A percentile compares a stretch with the other conserved stretches of the same genome.
phyloP scores from a whole-genome alignment of 2,113 vertebrate species.

The Trachemys scripta region DNA sequence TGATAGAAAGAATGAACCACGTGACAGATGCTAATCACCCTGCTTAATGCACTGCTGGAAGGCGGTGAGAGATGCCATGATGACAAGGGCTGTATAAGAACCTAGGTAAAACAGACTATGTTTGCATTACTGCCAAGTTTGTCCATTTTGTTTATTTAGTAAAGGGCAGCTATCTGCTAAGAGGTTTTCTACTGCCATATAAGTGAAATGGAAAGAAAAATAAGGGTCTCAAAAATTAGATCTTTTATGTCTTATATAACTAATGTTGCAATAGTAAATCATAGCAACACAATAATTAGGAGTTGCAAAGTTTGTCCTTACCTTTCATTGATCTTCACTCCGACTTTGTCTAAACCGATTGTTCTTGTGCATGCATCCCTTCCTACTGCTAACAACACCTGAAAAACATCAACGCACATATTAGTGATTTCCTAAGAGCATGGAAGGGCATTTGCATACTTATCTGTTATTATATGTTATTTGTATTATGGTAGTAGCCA shows the following conservation, averaged over 20 bases:
- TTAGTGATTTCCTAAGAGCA: neutral
- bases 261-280: neutral
- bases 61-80: neutral
- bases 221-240: neutral
- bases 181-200: accelerated
- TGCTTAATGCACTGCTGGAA: neutral
- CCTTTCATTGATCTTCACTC: constrained; percentile 86
- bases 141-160: neutral
- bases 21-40: neutral
- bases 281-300: neutral
- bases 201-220: neutral
- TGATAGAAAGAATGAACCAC: neutral
- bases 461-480: neutral
- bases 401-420: neutral
- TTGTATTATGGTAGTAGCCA: neutral
- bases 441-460: neutral
- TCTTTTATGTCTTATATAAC: neutral
- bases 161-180: neutral
- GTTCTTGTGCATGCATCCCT: constrained; percentile 85
- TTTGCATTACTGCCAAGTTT: neutral
- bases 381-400: constrained; percentile 87
- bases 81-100: neutral
- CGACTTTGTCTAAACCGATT: constrained; percentile 85
- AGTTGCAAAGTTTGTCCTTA: constrained; percentile 57
- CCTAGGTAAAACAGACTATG: neutral